A percentile compares a stretch with the other conserved stretches of the same genome.
These are phyloP conservation scores for Oxyura jamaicensis DNA, from an alignment of 2,113 vertebrate genomes.

Conservation along the genomic window DNA sequence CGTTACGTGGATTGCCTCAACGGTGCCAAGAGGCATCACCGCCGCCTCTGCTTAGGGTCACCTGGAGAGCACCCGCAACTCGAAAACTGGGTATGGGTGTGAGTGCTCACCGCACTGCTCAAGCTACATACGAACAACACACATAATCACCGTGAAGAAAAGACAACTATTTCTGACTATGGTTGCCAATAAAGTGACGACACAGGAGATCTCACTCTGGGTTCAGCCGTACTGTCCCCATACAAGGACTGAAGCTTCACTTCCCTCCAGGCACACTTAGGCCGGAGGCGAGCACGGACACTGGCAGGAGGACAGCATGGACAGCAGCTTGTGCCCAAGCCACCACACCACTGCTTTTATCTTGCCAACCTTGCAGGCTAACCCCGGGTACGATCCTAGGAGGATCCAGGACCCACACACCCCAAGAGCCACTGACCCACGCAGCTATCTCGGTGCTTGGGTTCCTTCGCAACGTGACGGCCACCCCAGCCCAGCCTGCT, in stretches of 20 bases:
- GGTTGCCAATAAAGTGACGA: background rate
- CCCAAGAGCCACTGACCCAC: accelerated
- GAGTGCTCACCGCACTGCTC: background rate
- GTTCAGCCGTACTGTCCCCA: background rate
- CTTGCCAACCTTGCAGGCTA: background rate
- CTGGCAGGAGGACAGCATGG: accelerated
- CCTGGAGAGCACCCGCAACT: accelerated
- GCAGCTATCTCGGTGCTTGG: background rate
- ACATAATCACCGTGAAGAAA: background rate
- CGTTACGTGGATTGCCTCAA: background rate
- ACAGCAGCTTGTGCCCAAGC: accelerated
- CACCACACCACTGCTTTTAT: background rate
- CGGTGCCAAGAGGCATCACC: background rate
- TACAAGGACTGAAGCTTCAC: background rate
- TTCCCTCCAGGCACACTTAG: background rate
- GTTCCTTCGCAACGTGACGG: accelerated
- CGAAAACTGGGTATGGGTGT: background rate
- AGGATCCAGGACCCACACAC: accelerated
- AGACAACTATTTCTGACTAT: background rate
- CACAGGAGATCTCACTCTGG: accelerated
- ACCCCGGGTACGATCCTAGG: background rate
- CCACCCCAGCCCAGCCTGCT: background rate
- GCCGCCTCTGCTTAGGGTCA: background rate
- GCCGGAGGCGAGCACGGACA: background rate
- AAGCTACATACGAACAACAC: background rate